Conservation (phyloP, 2,797 vertebrate genomes). For the Leuciscus waleckii region DNA sequence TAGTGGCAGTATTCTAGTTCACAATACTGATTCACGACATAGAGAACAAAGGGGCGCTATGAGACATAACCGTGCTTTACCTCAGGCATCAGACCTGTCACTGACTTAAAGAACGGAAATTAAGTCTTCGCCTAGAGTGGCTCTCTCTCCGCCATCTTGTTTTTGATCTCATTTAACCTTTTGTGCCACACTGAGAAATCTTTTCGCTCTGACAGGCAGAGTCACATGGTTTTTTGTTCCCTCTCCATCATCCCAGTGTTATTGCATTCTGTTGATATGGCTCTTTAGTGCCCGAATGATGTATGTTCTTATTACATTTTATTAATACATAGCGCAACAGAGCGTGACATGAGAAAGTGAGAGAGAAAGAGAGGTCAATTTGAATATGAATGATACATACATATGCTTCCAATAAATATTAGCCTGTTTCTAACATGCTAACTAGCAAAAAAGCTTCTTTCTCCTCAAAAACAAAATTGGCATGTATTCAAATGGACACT, state of each 20-base stretch:
- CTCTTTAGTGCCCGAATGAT: conserved; percentile 42
- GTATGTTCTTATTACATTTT: conserved; percentile 46
- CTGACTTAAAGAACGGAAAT: conserved; percentile 16
- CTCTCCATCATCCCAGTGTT: conserved; percentile 19
- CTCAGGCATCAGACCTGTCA: conserved; percentile 26
- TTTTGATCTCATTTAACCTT: conserved; percentile 40
- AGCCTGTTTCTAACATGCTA: conserved; percentile 30
- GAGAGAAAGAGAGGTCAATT: conserved; percentile 30
- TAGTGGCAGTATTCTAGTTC: background rate
- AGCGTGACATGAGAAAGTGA: conserved; percentile 38
- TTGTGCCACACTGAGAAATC: conserved; percentile 12
- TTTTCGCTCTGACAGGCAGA: conserved; percentile 30
- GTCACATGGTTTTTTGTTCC: conserved; percentile 14
- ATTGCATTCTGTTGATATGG: conserved; percentile 41
- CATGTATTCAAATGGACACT: conserved; percentile 36
- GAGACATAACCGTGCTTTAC: background rate
- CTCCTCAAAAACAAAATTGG: conserved; percentile 12
- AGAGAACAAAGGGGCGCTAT: background rate
- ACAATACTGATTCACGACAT: background rate
- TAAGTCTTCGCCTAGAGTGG: background rate
- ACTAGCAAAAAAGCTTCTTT: conserved; percentile 2
- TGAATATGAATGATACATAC: conserved; percentile 48
- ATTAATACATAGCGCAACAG: conserved; percentile 41
- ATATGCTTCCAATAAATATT: conserved; percentile 17
- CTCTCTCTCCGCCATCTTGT: conserved; percentile 24